Conservation (phyloP, 2,113 vertebrate species). For the Vicugna pacos region DNA sequence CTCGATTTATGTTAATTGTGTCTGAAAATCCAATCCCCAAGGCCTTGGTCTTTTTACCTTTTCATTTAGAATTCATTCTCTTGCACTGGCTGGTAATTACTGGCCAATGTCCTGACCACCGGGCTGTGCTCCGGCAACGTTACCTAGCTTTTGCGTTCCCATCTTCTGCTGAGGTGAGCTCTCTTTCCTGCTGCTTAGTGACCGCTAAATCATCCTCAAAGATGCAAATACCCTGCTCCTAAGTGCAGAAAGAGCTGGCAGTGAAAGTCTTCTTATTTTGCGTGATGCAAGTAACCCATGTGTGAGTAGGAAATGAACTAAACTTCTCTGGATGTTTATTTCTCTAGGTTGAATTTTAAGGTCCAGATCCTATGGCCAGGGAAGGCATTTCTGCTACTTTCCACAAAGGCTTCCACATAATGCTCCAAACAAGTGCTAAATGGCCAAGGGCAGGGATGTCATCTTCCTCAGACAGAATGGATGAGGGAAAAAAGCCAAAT, state of each 20-base stretch:
- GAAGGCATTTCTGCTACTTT: background rate
- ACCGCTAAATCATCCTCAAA: constrained; percentile 18
- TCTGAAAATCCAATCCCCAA: constrained; percentile 2
- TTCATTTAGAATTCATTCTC: constrained; percentile 52
- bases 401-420: background rate
- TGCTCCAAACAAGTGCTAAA: background rate
- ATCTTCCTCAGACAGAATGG: constrained; percentile 19
- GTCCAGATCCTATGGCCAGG: background rate
- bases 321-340: constrained; percentile 21
- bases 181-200: constrained; percentile 37
- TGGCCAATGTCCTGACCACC: background rate
- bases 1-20: constrained; percentile 50
- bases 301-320: background rate
- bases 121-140: background rate
- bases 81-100: constrained; percentile 47
- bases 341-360: constrained; percentile 55
- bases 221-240: constrained; percentile 13
- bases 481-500: constrained; percentile 54
- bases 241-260: constrained; percentile 1
- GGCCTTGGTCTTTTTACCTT: constrained; percentile 40
- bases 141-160: background rate
- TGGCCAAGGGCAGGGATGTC: background rate
- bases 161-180: constrained; percentile 64
- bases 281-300: constrained; percentile 6
- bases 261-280: background rate